Base-by-base conservation (phyloP, 92 coral and sea anemone genomes). In the Epizoanthus fatuus region DNA sequence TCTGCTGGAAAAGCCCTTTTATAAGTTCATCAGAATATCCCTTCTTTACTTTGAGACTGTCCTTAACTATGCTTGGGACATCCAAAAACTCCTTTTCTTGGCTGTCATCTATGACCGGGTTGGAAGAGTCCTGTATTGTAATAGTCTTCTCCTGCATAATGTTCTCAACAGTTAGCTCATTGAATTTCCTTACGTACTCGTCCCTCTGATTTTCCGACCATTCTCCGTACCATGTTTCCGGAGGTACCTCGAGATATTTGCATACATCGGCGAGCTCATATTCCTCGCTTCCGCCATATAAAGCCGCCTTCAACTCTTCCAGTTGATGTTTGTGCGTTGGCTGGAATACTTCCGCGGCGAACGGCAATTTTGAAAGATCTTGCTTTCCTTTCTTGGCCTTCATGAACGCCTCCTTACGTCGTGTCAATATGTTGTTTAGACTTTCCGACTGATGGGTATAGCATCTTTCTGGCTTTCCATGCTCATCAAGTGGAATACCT, bases 381-480 rank as follows among this genome's bases (percentile, higher is more conserved):
- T 56, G 69, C 53, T 62, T 79, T 56, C 84, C 75, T 71, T 83
- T 83, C 57, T 72, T 53, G 12, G 20, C 79, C 70, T 86, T 69
- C 66, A 39, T 16, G 39, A n/a, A 77, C 25, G 59, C 81, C 70
- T 57, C 90, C 68, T 58, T 75, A 65, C 55, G 47, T 32, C 51
- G 29, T 25, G 66, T 78, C 79, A 57, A 60, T 66, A 35, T 86
- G 79, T 19, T 76, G 63, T 70, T 70, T 40, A 82, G 40, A 44
- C 86, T 82, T 71, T 82, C 86, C 11, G 86, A 80, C 42, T 80
- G 84, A 80, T 80, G 57, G 15, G 74, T 80, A 40, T 64, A 80
- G 20, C 84, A 67, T 16, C 86, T 22, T 53, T 67, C 78, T 29
- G 86, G 86, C 42, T 67, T 68, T 35, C 86, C 86, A n/a, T 70